These are phyloP conservation scores for Drosophila differens DNA, from an alignment of 2,888 invertebrate species.

Conservation along the genomic window DNA sequence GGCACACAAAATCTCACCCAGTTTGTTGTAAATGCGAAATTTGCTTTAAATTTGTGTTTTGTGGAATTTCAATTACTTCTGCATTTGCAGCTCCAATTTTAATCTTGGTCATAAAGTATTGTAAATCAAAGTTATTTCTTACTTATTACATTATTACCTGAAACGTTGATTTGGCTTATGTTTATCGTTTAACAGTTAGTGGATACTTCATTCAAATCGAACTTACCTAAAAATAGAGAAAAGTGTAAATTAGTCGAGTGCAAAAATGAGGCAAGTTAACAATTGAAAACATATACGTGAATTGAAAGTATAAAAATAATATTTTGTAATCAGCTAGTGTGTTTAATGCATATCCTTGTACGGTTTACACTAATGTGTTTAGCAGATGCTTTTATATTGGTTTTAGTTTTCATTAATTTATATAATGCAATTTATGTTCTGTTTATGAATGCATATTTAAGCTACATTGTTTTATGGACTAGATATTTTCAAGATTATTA, in stretches of 20 bases:
- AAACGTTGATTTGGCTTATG: conserved; percentile 3
- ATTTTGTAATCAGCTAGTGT: conserved; percentile 19
- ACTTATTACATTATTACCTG: conserved; percentile 53
- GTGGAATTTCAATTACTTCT: conserved; percentile 11
- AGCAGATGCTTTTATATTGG: conserved; percentile 33
- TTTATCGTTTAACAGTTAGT: background rate
- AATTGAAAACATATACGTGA: background rate
- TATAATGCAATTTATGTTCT: conserved; percentile 2
- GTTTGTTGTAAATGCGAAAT: conserved; percentile 8
- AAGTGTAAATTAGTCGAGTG: conserved; percentile 31
- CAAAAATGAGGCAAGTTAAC: background rate
- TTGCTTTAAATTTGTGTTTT: background rate
- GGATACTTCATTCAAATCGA: conserved; percentile 7
- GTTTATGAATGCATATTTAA: conserved; percentile 16
- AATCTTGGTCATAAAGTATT: background rate
- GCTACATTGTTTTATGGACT: conserved; percentile 7
- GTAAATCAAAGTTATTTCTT: background rate
- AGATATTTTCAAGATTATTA: conserved; percentile 1
- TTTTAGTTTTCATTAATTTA: conserved; percentile 6
- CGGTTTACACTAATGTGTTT: conserved; percentile 37
- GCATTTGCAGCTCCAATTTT: background rate
- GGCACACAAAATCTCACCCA: conserved; percentile 11
- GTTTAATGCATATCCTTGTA: conserved; percentile 51
- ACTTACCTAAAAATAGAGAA: conserved; percentile 71
- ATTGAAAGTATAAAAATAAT: conserved; percentile 2